These are phyloP conservation scores for Tauraco erythrolophus DNA, from an alignment of 2,113 vertebrate species.

Conservation along the genomic window DNA sequence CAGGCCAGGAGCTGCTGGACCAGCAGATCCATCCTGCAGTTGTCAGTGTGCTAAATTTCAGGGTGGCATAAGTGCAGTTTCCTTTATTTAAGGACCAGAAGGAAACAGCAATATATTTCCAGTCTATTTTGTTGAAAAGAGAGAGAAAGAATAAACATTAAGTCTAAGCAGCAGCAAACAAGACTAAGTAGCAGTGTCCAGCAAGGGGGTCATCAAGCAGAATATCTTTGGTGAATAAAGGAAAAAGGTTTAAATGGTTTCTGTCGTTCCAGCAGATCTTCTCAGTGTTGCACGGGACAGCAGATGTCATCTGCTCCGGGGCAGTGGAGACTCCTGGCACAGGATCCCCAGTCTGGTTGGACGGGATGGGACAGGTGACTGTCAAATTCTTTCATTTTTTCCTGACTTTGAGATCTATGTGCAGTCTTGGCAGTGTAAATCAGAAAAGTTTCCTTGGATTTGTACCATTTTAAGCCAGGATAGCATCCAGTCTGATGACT, in stretches of 20 bases:
- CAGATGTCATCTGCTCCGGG: neutral
- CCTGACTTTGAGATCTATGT: neutral
- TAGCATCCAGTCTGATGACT: neutral
- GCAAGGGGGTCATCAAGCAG: neutral
- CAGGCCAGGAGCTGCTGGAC: neutral
- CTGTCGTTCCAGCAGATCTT: neutral
- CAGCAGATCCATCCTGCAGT: slow-evolving; percentile 2
- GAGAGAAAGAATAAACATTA: neutral
- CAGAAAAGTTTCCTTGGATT: neutral
- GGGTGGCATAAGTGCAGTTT: neutral
- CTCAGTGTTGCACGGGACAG: too few species aligned
- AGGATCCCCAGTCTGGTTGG: accelerated
- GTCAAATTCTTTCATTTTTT: neutral
- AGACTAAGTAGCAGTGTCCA: neutral
- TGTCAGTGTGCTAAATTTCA: neutral
- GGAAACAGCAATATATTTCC: neutral
- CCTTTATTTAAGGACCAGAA: neutral
- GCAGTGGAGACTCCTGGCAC: neutral
- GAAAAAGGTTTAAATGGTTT: neutral
- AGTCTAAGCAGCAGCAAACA: neutral
- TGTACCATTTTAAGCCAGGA: neutral
- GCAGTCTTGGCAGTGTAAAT: neutral
- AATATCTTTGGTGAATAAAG: neutral
- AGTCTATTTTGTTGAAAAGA: neutral
- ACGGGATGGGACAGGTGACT: neutral